Conservation (phyloP, 2,888 invertebrate genomes). For the Notodonta ziczac region DNA sequence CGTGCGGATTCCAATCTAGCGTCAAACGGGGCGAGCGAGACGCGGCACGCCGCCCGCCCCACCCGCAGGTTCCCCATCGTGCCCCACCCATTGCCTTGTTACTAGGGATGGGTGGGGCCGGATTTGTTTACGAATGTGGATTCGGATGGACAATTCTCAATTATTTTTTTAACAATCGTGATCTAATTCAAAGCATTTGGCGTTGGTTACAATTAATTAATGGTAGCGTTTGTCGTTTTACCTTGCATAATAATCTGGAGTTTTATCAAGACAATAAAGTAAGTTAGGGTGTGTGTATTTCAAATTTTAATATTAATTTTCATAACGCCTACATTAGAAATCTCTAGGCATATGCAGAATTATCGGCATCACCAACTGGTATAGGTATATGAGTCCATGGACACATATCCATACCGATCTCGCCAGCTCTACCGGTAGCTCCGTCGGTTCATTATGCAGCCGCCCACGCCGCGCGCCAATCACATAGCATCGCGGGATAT, state of each 20-base stretch:
- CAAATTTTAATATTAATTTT: too few species aligned
- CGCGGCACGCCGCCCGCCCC: slow-evolving; percentile 31
- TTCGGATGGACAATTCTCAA: neutral
- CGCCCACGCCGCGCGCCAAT: slow-evolving; percentile 79
- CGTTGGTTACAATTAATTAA: too few species aligned
- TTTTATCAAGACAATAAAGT: too few species aligned
- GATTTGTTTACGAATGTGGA: neutral
- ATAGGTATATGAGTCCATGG: neutral
- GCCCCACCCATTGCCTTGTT: slow-evolving; percentile 38
- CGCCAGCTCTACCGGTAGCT: slow-evolving; percentile 26
- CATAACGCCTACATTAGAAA: too few species aligned
- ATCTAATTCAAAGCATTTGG: too few species aligned
- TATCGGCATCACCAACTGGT: neutral
- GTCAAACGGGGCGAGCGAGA: slow-evolving; percentile 55
- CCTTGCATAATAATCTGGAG: too few species aligned
- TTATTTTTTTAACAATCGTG: neutral
- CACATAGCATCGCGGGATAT: slow-evolving; percentile 78
- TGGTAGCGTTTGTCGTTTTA: too few species aligned
- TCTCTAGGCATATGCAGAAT: too few species aligned
- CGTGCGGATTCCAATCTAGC: slow-evolving; percentile 71
- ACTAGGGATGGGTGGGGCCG: neutral
- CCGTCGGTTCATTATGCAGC: slow-evolving; percentile 79
- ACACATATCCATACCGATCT: slow-evolving; percentile 12
- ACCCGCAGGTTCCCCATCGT: slow-evolving; percentile 36
- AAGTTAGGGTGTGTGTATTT: too few species aligned